These are phyloP conservation scores for Ptychoptera albimana DNA, from an alignment of 2,888 invertebrate species.

Conservation along the genomic window DNA sequence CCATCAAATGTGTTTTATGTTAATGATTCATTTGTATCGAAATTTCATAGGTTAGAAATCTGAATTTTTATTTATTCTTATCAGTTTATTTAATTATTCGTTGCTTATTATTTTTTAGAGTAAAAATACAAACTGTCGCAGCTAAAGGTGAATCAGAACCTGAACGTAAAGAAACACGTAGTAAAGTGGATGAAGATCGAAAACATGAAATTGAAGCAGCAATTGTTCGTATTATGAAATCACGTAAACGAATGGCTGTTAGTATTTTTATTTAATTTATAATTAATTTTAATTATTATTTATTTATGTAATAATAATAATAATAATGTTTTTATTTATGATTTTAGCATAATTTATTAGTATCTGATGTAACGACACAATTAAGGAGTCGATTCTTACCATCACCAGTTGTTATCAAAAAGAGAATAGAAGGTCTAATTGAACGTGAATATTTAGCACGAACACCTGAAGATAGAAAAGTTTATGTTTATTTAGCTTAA, in stretches of 20 bases:
- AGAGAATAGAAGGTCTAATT: slow-evolving; percentile 97
- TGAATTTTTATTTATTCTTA: neutral
- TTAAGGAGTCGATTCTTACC: slow-evolving; percentile 93
- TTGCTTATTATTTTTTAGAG: slow-evolving; percentile 44
- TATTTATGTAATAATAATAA: slow-evolving; percentile 1
- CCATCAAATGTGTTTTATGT: slow-evolving; percentile 83
- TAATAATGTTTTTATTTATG: no score
- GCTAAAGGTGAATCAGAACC: slow-evolving; percentile 97
- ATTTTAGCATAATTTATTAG: slow-evolving; percentile 77
- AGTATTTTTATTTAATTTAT: slow-evolving; percentile 18
- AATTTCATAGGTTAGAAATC: slow-evolving; percentile 61
- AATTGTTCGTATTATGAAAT: slow-evolving; percentile 95
- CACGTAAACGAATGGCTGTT: slow-evolving; percentile 83
- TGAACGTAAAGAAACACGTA: slow-evolving; percentile 94
- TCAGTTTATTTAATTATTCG: slow-evolving; percentile 5
- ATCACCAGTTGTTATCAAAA: slow-evolving; percentile 95
- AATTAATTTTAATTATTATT: neutral
- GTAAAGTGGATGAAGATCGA: slow-evolving; percentile 95
- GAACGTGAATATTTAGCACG: slow-evolving; percentile 97
- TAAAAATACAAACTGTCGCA: slow-evolving; percentile 87
- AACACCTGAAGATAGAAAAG: slow-evolving; percentile 92
- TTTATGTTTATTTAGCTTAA: slow-evolving; percentile 91
- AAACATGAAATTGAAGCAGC: slow-evolving; percentile 99
- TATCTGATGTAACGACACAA: slow-evolving; percentile 95
- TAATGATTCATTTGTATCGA: slow-evolving; percentile 96